A percentile compares a stretch with the other conserved stretches of the same genome.
Conservation (phyloP, 2,888 invertebrate genomes). For the Pterobdella sp. region DNA sequence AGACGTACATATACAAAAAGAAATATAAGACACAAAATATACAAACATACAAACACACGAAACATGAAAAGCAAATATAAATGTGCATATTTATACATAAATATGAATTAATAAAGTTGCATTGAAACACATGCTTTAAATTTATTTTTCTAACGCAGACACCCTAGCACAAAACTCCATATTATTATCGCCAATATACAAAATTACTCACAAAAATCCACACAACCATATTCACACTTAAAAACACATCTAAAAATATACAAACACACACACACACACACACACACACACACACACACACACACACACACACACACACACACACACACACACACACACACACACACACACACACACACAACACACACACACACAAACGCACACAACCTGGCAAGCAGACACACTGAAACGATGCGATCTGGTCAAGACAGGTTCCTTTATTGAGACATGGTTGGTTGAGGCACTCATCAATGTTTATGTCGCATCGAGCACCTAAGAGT, state of each 20-base stretch:
- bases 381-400: conserved; percentile 88
- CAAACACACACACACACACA: background rate
- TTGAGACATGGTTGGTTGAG: conserved; percentile 80
- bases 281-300: background rate
- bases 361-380: background rate
- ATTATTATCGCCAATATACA: too few relatives aligned
- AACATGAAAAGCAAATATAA: too few relatives aligned
- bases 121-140: too few relatives aligned
- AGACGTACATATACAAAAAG: too few relatives aligned
- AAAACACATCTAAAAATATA: background rate
- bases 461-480: conserved; percentile 87
- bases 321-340: background rate
- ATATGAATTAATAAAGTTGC: too few relatives aligned
- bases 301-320: background rate
- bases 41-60: too few relatives aligned
- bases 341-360: background rate
- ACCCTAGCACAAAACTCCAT: too few relatives aligned
- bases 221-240: background rate
- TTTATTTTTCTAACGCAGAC: too few relatives aligned
- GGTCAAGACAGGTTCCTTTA: conserved; percentile 88
- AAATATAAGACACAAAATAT: too few relatives aligned
- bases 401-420: conserved; percentile 87
- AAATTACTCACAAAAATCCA: too few relatives aligned
- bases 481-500: conserved; percentile 51
- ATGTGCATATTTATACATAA: too few relatives aligned